Conservation (phyloP, 2,797 vertebrate genomes). For the Urocyon cinereoargenteus region DNA sequence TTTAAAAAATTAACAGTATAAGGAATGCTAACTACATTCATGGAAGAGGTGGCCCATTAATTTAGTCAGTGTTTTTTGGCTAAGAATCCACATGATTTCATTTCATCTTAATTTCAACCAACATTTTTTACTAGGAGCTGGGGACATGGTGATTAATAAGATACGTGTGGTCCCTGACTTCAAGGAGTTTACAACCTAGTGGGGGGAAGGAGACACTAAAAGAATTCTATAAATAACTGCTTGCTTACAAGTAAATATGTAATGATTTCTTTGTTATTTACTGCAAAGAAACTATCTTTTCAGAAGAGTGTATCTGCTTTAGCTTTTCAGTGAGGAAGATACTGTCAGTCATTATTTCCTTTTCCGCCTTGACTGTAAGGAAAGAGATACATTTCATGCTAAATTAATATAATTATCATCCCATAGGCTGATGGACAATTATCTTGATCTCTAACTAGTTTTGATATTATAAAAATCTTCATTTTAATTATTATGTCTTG, state of each 20-base stretch:
- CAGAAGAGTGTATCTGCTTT: background rate
- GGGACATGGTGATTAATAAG: background rate
- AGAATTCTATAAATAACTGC: slow-evolving; percentile 37
- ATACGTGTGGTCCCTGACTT: slow-evolving; percentile 17
- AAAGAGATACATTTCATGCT: slow-evolving; percentile 41
- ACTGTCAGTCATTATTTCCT: background rate
- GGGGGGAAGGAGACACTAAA: background rate
- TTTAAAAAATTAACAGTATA: slow-evolving; percentile 4
- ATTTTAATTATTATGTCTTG: slow-evolving; percentile 7
- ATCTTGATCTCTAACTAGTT: slow-evolving; percentile 31
- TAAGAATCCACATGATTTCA: slow-evolving; percentile 28
- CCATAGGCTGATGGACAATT: background rate
- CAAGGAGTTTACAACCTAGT: background rate
- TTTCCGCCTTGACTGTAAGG: background rate
- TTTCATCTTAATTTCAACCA: slow-evolving; percentile 50
- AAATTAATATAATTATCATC: slow-evolving; percentile 38
- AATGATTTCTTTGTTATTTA: slow-evolving; percentile 28
- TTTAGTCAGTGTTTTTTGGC: background rate
- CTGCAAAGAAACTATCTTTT: slow-evolving; percentile 7
- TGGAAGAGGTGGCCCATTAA: background rate
- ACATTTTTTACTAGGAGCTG: background rate
- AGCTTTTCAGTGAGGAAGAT: slow-evolving; percentile 39
- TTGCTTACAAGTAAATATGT: slow-evolving; percentile 42
- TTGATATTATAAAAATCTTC: slow-evolving; percentile 11
- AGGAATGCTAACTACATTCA: slow-evolving; percentile 1